Evolutionary conservation across 1,140 invertebrate genomes (phyloP).

Genomic region (Scaptomyza montana): DNA sequence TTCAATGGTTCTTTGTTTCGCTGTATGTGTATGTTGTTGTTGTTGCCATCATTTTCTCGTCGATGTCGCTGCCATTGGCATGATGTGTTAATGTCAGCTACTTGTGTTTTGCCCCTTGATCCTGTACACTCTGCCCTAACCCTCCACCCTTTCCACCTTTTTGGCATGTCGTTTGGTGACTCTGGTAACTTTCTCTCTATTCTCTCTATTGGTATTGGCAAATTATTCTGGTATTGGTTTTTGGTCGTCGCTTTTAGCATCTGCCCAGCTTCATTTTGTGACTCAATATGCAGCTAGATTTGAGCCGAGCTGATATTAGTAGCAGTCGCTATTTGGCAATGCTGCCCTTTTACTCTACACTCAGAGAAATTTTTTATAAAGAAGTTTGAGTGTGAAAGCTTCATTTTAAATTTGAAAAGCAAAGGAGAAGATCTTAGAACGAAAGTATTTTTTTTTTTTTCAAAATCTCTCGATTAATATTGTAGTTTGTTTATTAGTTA

Average conservation of each 20-base stretch:
- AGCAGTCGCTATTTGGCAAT: slow-evolving; percentile 37
- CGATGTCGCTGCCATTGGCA: slow-evolving; percentile 70
- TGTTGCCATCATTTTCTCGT: slow-evolving; percentile 39
- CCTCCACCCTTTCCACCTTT: neutral
- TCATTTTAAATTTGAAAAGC: no score
- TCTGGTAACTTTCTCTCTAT: slow-evolving; percentile 30
- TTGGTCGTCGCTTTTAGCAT: slow-evolving; percentile 60
- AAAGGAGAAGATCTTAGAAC: no score
- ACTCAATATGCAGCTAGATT: slow-evolving; percentile 72
- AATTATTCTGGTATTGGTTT: slow-evolving; percentile 79
- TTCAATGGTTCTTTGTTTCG: neutral
- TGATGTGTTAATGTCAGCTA: slow-evolving; percentile 78
- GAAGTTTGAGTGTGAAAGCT: neutral
- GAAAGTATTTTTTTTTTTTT: no score
- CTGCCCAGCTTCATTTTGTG: slow-evolving; percentile 17
- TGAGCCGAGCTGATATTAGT: slow-evolving; percentile 44
- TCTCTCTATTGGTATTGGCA: slow-evolving; percentile 55
- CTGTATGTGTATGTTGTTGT: slow-evolving; percentile 14
- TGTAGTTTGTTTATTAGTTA: no score
- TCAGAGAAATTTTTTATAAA: neutral
- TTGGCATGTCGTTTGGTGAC: neutral
- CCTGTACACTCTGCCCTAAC: neutral
- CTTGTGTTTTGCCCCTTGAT: slow-evolving; percentile 35
- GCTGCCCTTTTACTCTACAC: slow-evolving; percentile 10
- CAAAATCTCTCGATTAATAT: no score